phyloP scores from a whole-genome alignment of 2,113 vertebrate genomes.

The Thunnus maccoyii region DNA sequence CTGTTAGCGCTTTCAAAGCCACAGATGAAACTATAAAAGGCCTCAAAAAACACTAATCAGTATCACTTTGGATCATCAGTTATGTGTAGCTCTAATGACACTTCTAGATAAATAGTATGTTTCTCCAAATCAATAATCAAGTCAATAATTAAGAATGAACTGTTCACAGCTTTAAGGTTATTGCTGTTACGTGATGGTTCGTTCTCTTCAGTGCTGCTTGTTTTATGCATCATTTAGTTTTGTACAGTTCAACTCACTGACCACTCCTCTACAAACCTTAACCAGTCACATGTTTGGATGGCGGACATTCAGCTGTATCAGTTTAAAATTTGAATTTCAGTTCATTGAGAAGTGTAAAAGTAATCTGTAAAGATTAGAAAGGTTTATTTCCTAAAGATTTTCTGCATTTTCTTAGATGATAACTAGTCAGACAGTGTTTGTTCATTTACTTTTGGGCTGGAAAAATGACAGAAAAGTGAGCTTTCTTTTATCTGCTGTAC shows the following conservation, averaged over 20 bases:
- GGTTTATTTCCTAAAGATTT: too few relatives aligned
- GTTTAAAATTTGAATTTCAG: neutral
- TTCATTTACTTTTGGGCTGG: too few relatives aligned
- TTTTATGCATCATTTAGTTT: constrained; percentile 11
- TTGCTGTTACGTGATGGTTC: constrained; percentile 24
- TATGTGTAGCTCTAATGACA: too few relatives aligned
- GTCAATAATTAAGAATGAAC: constrained; percentile 1
- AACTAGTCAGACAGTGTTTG: too few relatives aligned
- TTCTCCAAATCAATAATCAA: neutral
- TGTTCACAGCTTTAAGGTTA: constrained; percentile 7
- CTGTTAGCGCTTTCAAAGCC: neutral
- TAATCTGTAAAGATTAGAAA: too few relatives aligned
- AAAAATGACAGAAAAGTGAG: too few relatives aligned
- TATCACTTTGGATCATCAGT: neutral
- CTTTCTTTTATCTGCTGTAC: too few relatives aligned
- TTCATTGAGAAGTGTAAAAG: too few relatives aligned
- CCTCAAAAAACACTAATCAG: neutral
- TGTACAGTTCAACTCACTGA: neutral
- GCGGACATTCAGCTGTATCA: neutral
- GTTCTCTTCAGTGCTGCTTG: neutral
- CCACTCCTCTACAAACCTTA: neutral
- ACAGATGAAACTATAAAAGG: neutral
- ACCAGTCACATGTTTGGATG: neutral
- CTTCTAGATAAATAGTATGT: neutral
- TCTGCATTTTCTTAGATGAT: too few relatives aligned